Evolutionary conservation across 2,888 invertebrate species (phyloP), one percentile per base, ranked within the genome.

Genomic region (Caenorhabditis zanzibari): DNA sequence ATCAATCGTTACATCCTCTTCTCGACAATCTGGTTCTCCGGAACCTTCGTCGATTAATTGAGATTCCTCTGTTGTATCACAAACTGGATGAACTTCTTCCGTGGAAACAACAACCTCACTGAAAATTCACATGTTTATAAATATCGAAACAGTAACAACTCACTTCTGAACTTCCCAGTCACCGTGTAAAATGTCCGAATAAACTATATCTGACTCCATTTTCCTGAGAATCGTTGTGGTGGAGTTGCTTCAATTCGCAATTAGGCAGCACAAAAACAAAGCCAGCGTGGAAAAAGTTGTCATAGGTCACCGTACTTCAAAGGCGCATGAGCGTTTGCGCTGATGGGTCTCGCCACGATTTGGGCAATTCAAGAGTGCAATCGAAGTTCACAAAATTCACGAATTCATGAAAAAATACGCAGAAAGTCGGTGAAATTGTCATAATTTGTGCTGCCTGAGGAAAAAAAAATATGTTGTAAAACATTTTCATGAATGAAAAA

Each of bases 231-330:
- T 22, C 22, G n/a, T 49, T 66, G 14, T 16, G 32, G 22, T 54
- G 38, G 24, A 47, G 22, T 4, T 32, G 47, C 0, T 14, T 32
- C 9, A 28, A 49, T 26, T 41, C 32, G 32, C 24, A 41, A n/a
- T 44, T 24, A 24, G 22, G 12, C n/a, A 16, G 38, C 41, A n/a
- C 7, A 38, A 69, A 52, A 59, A 16, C 12, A 16, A 22, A 68
- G 93, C 10, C 61, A 54, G 54, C 77, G 77, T 77, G 77, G 77
- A 52, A 19, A 9, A 19, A 24, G 35, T 4, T 76, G 77, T 77
- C 52, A 52, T 19, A 63, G 77, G 69, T 69, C 71, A 77, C 69
- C 10, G 76, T 77, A 77, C 10, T 63, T 56, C 35, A 71, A 77
- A 71, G 77, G 71, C 58, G 66, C 75, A 58, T 16, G 12, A 10